phyloP scores from a whole-genome alignment of 2,888 invertebrate genomes.

The Crioceris asparagi region DNA sequence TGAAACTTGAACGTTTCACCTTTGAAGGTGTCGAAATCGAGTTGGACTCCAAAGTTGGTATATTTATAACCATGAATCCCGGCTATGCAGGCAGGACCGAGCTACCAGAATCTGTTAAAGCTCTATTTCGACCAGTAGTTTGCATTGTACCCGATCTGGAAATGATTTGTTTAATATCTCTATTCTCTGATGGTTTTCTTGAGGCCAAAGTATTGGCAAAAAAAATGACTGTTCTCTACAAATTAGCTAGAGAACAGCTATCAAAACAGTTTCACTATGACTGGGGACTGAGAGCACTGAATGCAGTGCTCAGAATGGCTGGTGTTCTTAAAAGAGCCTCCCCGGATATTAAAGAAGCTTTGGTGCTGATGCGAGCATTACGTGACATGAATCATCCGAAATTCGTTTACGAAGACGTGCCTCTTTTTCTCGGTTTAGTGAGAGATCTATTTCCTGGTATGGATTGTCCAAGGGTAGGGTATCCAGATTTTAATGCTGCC shows the following conservation, averaged over 20 bases:
- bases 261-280: conserved; percentile 92
- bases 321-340: conserved; percentile 74
- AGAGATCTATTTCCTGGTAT: conserved; percentile 84
- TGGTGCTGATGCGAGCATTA: conserved; percentile 83
- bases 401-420: conserved; percentile 85
- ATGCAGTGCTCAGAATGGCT: conserved; percentile 84
- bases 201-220: conserved; percentile 84
- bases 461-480: conserved; percentile 78
- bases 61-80: conserved; percentile 94
- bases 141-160: conserved; percentile 87
- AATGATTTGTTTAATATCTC: conserved; percentile 82
- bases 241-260: conserved; percentile 74
- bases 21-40: conserved; percentile 56
- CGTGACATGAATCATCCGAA: conserved; percentile 91
- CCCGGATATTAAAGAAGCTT: conserved; percentile 69
- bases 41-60: conserved; percentile 76
- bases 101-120: conserved; percentile 85
- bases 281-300: conserved; percentile 86
- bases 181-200: conserved; percentile 87
- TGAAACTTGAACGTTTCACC: conserved; percentile 62
- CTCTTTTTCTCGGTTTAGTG: conserved; percentile 77
- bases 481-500: conserved; percentile 76
- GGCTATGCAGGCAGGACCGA: conserved; percentile 88
- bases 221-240: conserved; percentile 88
- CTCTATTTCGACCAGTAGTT: conserved; percentile 82